A percentile compares a stretch with the other conserved stretches of the same genome.
Evolutionary conservation across 2,888 invertebrate genomes (phyloP).

Genomic region (Melangyna quadrimaculata): DNA sequence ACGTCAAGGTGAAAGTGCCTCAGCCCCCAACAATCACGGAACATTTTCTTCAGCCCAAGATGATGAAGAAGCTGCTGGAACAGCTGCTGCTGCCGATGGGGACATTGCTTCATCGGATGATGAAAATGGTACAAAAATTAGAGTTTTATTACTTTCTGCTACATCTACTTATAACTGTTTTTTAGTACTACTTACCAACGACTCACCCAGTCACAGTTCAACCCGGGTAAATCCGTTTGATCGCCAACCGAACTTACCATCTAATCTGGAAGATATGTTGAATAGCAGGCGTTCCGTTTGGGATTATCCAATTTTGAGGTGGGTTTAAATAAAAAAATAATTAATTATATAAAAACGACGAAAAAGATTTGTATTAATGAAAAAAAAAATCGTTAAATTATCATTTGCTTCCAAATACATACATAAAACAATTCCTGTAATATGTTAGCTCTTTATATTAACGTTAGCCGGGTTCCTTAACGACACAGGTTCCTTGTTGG

Average conservation of each 20-base stretch:
- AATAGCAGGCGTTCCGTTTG: constrained; percentile 74
- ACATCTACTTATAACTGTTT: not conserved
- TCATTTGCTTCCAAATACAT: too few species aligned
- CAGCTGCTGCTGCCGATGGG: constrained; percentile 70
- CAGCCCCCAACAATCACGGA: constrained; percentile 78
- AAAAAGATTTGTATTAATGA: too few species aligned
- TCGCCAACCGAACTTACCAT: constrained; percentile 78
- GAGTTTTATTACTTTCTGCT: not conserved
- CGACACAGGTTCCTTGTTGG: too few species aligned
- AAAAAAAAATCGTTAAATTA: too few species aligned
- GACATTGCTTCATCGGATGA: constrained; percentile 77
- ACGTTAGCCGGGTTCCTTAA: too few species aligned
- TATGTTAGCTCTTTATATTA: too few species aligned
- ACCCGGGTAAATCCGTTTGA: constrained; percentile 80
- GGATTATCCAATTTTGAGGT: constrained; percentile 77
- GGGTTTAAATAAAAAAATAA: too few species aligned
- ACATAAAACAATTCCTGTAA: too few species aligned
- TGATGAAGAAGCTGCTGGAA: constrained; percentile 65
- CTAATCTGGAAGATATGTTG: constrained; percentile 76
- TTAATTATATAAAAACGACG: too few species aligned
- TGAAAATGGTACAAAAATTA: constrained; percentile 76
- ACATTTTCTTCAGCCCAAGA: constrained; percentile 76
- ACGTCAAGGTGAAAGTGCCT: constrained; percentile 81
- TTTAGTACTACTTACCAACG: constrained; percentile 75
- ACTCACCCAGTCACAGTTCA: constrained; percentile 69